Conservation (phyloP, 2,113 vertebrate genomes). For the Benitochromis conjunctus region DNA sequence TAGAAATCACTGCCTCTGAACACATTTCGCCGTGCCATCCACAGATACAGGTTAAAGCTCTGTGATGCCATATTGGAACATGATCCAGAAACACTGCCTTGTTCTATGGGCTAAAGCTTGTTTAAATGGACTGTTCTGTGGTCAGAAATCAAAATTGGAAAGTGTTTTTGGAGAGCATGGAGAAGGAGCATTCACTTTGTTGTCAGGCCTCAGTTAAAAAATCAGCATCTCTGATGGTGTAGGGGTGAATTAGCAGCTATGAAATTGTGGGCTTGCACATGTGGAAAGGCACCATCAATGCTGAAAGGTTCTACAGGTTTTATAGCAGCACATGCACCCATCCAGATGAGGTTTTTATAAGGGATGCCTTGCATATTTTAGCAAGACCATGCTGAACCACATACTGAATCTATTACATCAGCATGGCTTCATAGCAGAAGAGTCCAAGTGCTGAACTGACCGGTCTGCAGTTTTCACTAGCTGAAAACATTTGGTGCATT, state of each 20-base stretch:
- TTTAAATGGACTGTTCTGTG: neutral
- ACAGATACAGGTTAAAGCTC: neutral
- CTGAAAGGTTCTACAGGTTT: neutral
- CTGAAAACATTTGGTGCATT: neutral
- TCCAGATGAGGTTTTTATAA: neutral
- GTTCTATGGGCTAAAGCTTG: neutral
- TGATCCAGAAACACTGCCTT: neutral
- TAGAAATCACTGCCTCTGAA: neutral
- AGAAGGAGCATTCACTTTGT: neutral
- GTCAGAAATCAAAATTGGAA: rapidly evolving
- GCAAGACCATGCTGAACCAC: neutral
- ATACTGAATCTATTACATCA: neutral
- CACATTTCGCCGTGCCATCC: rapidly evolving
- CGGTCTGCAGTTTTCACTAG: neutral
- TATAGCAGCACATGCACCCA: neutral
- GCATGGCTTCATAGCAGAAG: neutral
- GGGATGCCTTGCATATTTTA: neutral
- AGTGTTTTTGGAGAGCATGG: neutral
- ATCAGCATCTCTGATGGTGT: neutral
- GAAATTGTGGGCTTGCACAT: neutral
- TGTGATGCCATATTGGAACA: neutral
- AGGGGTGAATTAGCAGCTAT: rapidly evolving
- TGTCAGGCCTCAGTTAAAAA: no score
- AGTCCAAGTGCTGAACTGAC: neutral
- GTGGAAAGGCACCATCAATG: neutral